Conservation (phyloP, 2,888 invertebrate species). For the Drosophila hamatofila region DNA sequence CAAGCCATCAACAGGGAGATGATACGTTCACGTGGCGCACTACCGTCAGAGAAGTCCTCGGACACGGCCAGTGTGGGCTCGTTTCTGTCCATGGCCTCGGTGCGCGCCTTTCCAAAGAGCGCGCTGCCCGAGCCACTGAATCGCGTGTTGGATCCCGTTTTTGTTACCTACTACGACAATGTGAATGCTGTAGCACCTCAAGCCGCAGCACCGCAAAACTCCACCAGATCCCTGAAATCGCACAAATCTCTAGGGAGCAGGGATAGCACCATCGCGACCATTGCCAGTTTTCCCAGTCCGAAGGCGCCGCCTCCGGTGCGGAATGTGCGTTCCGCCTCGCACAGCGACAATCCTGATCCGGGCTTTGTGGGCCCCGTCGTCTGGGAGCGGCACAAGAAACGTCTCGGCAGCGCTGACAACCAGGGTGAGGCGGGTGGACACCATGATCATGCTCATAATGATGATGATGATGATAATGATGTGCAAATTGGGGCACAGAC, state of each 20-base stretch:
- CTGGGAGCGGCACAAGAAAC: constrained; percentile 92
- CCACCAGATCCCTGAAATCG: constrained; percentile 64
- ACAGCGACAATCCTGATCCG: constrained; percentile 92
- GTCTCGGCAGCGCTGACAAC: constrained; percentile 84
- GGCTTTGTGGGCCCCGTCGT: constrained; percentile 94
- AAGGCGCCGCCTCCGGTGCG: constrained; percentile 75
- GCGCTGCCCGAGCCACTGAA: constrained; percentile 92
- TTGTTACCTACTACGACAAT: constrained; percentile 89
- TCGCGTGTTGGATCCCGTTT: constrained; percentile 91
- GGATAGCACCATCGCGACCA: constrained; percentile 72
- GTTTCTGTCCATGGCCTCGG: constrained; percentile 94
- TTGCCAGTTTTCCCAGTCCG: constrained; percentile 79
- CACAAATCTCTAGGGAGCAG: constrained; percentile 61
- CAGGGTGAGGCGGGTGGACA: constrained; percentile 74
- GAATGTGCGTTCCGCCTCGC: constrained; percentile 86
- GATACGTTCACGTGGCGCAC: constrained; percentile 68
- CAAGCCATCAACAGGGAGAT: constrained; percentile 84
- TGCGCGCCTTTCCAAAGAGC: constrained; percentile 92
- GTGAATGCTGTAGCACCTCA: constrained; percentile 79
- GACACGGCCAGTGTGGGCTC: constrained; percentile 89
- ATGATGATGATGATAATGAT: constrained; percentile 64
- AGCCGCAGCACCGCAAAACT: constrained; percentile 34
- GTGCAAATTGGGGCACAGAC: constrained; percentile 70
- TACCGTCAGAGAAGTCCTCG: constrained; percentile 82
- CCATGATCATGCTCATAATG: constrained; percentile 53